Conservation (phyloP, 2,888 invertebrate genomes). For the Melinaea marsaeus region DNA sequence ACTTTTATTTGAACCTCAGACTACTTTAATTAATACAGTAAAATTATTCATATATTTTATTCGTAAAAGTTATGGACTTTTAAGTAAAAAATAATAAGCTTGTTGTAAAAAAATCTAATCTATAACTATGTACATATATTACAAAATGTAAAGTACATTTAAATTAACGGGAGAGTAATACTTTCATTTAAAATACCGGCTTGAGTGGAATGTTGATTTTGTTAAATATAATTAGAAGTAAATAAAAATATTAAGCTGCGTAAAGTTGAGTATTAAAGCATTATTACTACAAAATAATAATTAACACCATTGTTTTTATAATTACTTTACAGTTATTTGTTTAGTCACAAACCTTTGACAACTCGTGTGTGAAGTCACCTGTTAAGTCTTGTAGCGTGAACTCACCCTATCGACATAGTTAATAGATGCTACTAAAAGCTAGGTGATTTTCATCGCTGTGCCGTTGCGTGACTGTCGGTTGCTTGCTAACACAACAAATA, state of each 20-base stretch:
- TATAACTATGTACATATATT: conserved; percentile 69
- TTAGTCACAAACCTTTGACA: too few species aligned
- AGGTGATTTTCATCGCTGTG: conserved; percentile 29
- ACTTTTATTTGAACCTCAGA: conserved; percentile 15
- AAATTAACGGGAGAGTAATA: conserved; percentile 8
- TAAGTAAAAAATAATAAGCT: conserved; percentile 37
- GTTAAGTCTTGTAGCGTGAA: conserved; percentile 20
- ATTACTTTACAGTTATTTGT: too few species aligned
- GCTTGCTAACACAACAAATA: conserved; percentile 24
- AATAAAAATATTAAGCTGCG: background rate
- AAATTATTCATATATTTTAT: background rate
- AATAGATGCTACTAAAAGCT: conserved; percentile 31
- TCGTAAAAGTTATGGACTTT: conserved; percentile 28
- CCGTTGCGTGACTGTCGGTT: conserved; percentile 30
- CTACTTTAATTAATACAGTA: conserved; percentile 1
- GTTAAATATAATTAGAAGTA: background rate
- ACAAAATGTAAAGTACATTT: conserved; percentile 43
- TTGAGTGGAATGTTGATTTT: conserved; percentile 9
- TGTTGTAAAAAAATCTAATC: conserved; percentile 61
- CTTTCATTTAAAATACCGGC: conserved; percentile 1
- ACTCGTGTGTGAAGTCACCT: background rate
- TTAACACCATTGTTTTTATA: too few species aligned
- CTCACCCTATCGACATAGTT: conserved; percentile 20
- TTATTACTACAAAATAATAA: too few species aligned
- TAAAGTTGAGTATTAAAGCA: background rate